Base-by-base conservation (phyloP, 2,888 invertebrate genomes). In the Troglohyphantes excavatus region DNA sequence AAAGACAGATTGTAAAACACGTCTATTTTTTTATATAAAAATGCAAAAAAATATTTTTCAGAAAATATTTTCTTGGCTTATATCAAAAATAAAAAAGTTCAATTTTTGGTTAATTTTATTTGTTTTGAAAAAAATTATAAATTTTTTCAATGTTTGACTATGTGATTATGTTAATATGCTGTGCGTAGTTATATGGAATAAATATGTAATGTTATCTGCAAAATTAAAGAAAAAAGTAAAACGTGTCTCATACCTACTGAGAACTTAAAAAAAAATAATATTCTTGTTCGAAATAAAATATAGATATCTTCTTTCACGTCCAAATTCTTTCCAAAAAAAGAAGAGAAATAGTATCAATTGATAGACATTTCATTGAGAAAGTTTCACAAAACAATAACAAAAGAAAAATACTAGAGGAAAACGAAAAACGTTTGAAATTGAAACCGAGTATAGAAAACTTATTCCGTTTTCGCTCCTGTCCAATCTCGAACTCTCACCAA, bases 301-400 rank as follows among this genome's bases (percentile, higher is more conserved):
- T 39, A 7, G 13, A 39, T 0, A 3, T 39, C 3, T 39, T 3
- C 39, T 39, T 2, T 13, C 9, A 39, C 61, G n/a, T 23, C 17
- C 11, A 27, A 9, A 19, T 19, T n/a, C n/a, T n/a, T n/a, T n/a
- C n/a, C n/a, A n/a, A 17, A 23, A 29, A 46, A n/a, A 27, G 17
- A 76, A 11, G 17, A 6, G 33, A 53, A 70, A 70, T n/a, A 84
- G 46, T n/a, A 46, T 53, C 53, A 29, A 59, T 33, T 85, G 85
- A 76, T 68, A 75, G 39, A 29, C 85, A 68, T 85, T 67, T 85
- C 75, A 85, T 76, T 43, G 46, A n/a, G 26, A 26, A 39, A n/a
- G 53, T 53, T n/a, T 53, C 17, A n/a, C 39, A 53, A 53, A 53
- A n/a, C 53, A 39, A 7, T 21, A 67, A 46, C 33, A 26, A 9